phyloP scores from a whole-genome alignment of 2,113 vertebrate species.

The Lepus americanus region DNA sequence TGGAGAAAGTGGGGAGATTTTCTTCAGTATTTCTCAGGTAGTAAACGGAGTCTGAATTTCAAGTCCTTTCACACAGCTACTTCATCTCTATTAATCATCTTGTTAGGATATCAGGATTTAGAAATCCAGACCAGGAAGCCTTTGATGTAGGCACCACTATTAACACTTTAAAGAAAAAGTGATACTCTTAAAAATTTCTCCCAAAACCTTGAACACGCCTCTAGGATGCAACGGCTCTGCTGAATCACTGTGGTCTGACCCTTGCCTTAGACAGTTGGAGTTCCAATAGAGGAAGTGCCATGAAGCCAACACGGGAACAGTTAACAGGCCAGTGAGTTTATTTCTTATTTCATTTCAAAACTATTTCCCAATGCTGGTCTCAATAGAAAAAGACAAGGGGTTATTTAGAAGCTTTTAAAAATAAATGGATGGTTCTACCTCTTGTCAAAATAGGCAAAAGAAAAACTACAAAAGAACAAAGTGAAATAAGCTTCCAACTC shows the following conservation, averaged over 20 bases:
- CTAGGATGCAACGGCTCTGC: neutral
- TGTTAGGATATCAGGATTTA: neutral
- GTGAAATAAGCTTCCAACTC: neutral
- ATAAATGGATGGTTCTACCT: neutral
- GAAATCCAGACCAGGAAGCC: neutral
- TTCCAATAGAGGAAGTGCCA: neutral
- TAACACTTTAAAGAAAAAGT: neutral
- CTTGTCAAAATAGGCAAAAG: constrained; percentile 39
- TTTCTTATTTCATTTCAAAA: constrained; percentile 22
- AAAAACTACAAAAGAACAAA: constrained; percentile 29
- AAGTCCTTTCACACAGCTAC: neutral
- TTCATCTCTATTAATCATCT: neutral
- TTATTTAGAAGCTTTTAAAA: constrained; percentile 39
- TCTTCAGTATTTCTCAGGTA: neutral
- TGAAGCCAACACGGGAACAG: neutral
- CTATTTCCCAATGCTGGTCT: neutral
- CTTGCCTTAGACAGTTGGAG: neutral
- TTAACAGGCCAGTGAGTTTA: neutral
- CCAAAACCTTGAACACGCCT: neutral
- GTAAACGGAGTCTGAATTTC: neutral
- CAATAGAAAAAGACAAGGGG: constrained; percentile 11
- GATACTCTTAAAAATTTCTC: neutral
- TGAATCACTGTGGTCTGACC: neutral
- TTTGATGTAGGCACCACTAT: neutral
- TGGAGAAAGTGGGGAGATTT: neutral